Conservation (phyloP, 2,113 vertebrate species). For the Acanthisitta chloris region DNA sequence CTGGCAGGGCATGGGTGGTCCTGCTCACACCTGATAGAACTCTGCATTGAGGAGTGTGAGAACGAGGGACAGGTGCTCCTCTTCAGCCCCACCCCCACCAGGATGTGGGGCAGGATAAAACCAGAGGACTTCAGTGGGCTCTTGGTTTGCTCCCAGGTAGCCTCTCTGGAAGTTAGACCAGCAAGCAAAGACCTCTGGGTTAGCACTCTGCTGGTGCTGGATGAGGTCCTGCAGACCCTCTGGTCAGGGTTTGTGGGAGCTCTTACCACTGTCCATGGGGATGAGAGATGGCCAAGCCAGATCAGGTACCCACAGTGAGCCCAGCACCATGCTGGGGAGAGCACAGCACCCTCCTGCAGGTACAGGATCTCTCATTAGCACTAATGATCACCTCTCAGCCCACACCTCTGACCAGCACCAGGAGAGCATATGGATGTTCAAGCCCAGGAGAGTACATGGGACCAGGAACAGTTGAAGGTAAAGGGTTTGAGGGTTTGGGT, state of each 20-base stretch:
- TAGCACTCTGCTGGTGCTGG: background rate
- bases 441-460: fast-evolving
- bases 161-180: background rate
- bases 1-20: background rate
- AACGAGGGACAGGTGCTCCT: background rate
- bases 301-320: fast-evolving
- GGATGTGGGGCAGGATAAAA: background rate
- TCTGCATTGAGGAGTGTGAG: fast-evolving
- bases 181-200: background rate
- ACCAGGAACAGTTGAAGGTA: background rate
- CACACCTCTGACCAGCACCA: background rate
- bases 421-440: fast-evolving
- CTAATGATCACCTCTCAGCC: background rate
- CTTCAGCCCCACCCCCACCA: background rate
- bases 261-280: fast-evolving
- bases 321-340: fast-evolving
- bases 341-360: background rate
- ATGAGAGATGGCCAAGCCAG: background rate
- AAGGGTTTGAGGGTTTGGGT: background rate
- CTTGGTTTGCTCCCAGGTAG: background rate
- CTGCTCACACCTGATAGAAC: background rate
- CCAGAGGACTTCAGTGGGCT: background rate
- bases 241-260: background rate
- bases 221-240: background rate
- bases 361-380: background rate